Percentiles rank a stretch among this genome's conserved stretches.
Conservation (phyloP, 2,888 invertebrate genomes). For the Archips xylosteana region DNA sequence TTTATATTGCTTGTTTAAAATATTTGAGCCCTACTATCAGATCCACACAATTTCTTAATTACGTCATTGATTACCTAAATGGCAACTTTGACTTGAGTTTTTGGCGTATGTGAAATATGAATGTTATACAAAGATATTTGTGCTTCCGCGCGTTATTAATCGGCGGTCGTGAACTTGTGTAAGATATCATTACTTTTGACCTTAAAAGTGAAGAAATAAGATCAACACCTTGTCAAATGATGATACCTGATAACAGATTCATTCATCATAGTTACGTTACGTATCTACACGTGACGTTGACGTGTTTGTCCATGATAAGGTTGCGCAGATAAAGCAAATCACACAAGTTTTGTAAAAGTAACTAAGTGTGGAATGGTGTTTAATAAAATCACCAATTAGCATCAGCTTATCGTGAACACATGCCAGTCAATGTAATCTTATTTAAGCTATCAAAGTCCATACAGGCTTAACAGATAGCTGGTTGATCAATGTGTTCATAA, state of each 20-base stretch:
- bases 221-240: slow-evolving; percentile 7
- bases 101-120: no score
- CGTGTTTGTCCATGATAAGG: slow-evolving; percentile 23
- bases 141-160: background rate
- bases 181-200: slow-evolving; percentile 2
- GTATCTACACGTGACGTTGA: slow-evolving; percentile 3
- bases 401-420: slow-evolving; percentile 18
- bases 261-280: slow-evolving; percentile 23
- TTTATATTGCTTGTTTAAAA: no score
- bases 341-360: background rate
- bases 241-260: slow-evolving; percentile 22
- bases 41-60: no score
- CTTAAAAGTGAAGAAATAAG: background rate
- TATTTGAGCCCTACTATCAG: no score
- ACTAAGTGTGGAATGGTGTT: slow-evolving; percentile 2
- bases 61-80: no score
- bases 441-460: background rate
- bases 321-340: slow-evolving; percentile 6
- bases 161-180: background rate
- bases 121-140: no score
- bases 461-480: background rate
- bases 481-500: slow-evolving; percentile 1
- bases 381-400: slow-evolving; percentile 1
- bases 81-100: no score
- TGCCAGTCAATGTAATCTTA: background rate